Percentiles rank a stretch among this genome's conserved stretches.
Conservation (phyloP, 2,797 vertebrate genomes). For the Microcaecilia unicolor region DNA sequence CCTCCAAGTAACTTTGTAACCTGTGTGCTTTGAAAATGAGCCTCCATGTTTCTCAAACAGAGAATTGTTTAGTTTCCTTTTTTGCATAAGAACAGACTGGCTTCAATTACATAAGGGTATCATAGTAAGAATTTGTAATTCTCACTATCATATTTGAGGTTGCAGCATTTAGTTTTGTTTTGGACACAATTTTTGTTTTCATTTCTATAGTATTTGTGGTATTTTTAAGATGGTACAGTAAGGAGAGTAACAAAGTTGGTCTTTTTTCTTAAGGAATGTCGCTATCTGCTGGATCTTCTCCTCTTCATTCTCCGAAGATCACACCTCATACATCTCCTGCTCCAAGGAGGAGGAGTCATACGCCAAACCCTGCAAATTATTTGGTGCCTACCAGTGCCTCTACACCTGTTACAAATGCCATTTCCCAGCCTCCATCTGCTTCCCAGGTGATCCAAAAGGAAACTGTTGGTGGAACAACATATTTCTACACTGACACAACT, state of each 20-base stretch:
- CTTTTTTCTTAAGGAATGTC: conserved; percentile 81
- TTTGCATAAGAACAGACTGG: too few relatives aligned
- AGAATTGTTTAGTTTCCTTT: too few relatives aligned
- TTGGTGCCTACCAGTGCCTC: conserved; percentile 90
- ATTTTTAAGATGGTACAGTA: too few relatives aligned
- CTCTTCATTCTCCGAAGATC: conserved; percentile 97
- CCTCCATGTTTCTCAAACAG: too few relatives aligned
- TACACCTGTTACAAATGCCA: conserved; percentile 63
- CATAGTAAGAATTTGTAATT: too few relatives aligned
- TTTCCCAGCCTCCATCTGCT: conserved; percentile 60
- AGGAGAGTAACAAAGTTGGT: not conserved
- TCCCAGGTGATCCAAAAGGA: conserved; percentile 95
- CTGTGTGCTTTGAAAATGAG: too few relatives aligned
- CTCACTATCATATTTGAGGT: too few relatives aligned
- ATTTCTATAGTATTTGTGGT: too few relatives aligned
- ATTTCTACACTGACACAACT: conserved; percentile 97
- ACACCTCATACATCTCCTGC: conserved; percentile 96
- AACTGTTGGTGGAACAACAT: conserved; percentile 95
- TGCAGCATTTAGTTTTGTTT: too few relatives aligned
- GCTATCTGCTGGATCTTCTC: conserved; percentile 92
- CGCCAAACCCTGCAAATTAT: conserved; percentile 91
- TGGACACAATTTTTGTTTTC: too few relatives aligned
- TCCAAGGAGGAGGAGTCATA: conserved; percentile 93
- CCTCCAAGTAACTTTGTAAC: too few relatives aligned
- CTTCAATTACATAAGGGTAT: too few relatives aligned